Evolutionary conservation across 2,113 vertebrate genomes (phyloP), one percentile per base, ranked within the genome.

Genomic region (Prionailurus viverrinus): DNA sequence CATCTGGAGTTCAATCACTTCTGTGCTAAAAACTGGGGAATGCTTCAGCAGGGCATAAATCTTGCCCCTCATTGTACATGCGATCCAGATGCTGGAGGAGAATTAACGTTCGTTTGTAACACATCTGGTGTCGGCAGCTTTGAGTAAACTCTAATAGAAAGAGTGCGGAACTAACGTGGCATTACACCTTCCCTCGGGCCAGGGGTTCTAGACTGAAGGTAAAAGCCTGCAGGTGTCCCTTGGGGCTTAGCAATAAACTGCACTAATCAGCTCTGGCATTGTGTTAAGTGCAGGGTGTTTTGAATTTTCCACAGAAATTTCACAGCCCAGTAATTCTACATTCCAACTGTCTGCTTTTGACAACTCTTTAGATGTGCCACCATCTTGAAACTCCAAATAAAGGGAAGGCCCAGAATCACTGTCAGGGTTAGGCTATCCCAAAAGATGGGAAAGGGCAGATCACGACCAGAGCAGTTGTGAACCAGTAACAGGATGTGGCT

Each of bases 1-100:
- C 99, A 99, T 99, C 99, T 99, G 99, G 98, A 99, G 98, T 98
- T 99, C 98, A 99, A 99, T 99, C 98, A 99, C 98, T 99, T 99
- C 98, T 99, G 98, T 98, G 98, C 98, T 99, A 98, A 99, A 99
- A 99, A 98, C 98, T 97, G 98, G 98, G 98, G 98, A 99, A 99
- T 99, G 98, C 99, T 98, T 99, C 98, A 99, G 98, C 99, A 99
- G 98, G 97, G 98, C 98, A 99, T 99, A 99, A 99, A 99, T 99
- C 99, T 99, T 98, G 98, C 98, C 98, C 98, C 98, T 99, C 98
- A 96, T 98, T 82, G 95, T 98, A 98, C 99, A 98, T 98, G 98
- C 86, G 91, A 98, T 99, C 99, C 99, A 99, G 99, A 99, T 99
- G 99, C 98, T 16, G 95, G 97, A 92, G 95, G 91, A 98, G 98